Evolutionary conservation across 1,140 invertebrate genomes (phyloP).

Genomic region (Ericerus pela): DNA sequence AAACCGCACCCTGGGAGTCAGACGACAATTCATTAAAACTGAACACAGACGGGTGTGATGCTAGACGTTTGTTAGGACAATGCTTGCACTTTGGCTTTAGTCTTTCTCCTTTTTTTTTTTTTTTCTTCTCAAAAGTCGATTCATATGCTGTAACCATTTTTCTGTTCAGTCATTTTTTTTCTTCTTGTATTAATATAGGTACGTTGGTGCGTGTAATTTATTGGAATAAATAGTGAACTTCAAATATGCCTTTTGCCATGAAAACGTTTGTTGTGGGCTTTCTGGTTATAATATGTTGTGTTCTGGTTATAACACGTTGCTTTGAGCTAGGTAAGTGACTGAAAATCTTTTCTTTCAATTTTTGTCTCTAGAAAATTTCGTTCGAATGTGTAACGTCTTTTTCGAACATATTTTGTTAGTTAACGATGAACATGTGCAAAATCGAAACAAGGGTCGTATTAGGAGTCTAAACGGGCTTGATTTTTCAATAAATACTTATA

Average conservation of each 20-base stretch:
- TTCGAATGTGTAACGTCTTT: neutral
- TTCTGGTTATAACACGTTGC: neutral
- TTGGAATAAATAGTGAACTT: too few species aligned
- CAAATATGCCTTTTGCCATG: too few species aligned
- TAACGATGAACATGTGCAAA: too few species aligned
- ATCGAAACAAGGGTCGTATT: neutral
- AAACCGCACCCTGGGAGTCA: neutral
- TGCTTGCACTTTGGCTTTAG: neutral
- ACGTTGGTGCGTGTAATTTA: neutral
- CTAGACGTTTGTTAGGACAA: slow-evolving; percentile 7
- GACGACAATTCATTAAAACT: slow-evolving; percentile 3
- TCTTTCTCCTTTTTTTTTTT: neutral
- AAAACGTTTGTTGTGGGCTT: too few species aligned
- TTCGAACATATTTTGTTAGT: neutral
- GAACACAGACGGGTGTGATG: slow-evolving; percentile 1
- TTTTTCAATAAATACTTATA: neutral
- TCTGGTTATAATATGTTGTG: neutral
- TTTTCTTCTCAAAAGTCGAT: neutral
- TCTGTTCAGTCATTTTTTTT: neutral
- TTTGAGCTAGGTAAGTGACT: neutral
- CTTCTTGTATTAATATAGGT: neutral
- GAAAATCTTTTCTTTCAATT: neutral
- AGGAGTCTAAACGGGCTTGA: neutral
- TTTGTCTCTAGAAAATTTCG: neutral
- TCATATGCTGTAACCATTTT: neutral